These are phyloP conservation scores for Orthosia gothica DNA, from an alignment of 2,888 invertebrate species.

Conservation along the genomic window DNA sequence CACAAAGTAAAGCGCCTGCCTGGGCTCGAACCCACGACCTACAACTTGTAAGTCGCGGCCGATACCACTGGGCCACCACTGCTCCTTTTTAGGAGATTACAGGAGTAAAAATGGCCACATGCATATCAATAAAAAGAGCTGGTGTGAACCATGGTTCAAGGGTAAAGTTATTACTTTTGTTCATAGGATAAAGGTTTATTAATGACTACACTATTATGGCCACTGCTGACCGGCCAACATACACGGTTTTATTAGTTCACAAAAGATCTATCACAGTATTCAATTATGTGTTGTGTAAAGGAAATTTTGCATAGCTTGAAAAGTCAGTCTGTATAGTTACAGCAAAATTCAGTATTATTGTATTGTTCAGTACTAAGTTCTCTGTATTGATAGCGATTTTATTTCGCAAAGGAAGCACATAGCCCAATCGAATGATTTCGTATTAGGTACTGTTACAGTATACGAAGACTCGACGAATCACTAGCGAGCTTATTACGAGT, in stretches of 20 bases:
- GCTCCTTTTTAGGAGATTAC: no score
- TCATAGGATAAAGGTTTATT: slow-evolving; percentile 1
- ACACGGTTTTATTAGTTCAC: slow-evolving; percentile 13
- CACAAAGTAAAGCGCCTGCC: no score
- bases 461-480: no score
- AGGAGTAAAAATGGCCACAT: no score
- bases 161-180: neutral
- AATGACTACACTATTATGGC: neutral
- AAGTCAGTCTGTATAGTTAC: neutral
- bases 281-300: neutral
- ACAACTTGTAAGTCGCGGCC: no score
- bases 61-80: no score
- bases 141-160: neutral
- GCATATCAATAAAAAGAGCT: no score
- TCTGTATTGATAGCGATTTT: neutral
- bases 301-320: neutral
- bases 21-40: no score
- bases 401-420: no score
- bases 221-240: neutral
- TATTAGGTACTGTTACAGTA: neutral
- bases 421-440: neutral
- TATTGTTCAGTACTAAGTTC: neutral
- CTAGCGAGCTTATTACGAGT: neutral
- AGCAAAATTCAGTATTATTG: neutral
- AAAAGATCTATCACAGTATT: slow-evolving; percentile 7